These are phyloP conservation scores for Astropecten irregularis DNA, from an alignment of 53 echinoderm and acorn worm species.

Conservation along the genomic window DNA sequence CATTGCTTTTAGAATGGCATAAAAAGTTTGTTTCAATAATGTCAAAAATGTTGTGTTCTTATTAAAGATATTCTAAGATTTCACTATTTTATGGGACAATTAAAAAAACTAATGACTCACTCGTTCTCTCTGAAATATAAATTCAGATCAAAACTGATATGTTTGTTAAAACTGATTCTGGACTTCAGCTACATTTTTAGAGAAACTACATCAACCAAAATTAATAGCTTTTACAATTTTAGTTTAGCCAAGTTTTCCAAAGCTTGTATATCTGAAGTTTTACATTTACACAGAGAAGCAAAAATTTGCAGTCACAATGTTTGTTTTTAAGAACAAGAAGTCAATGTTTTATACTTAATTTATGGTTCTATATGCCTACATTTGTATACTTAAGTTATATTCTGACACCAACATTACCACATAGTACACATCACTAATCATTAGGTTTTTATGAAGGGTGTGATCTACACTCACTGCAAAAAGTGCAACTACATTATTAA, in stretches of 20 bases:
- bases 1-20: constrained; percentile 52
- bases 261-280: too few relatives aligned
- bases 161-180: neutral
- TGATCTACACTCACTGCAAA: constrained; percentile 3
- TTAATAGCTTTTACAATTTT: too few relatives aligned
- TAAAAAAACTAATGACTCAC: neutral
- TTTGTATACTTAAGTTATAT: too few relatives aligned
- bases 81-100: neutral
- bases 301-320: constrained; percentile 40
- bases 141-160: too few relatives aligned
- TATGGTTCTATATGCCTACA: constrained; percentile 2
- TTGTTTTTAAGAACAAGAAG: neutral
- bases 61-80: neutral
- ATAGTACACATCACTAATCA: neutral
- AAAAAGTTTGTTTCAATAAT: constrained; percentile 46
- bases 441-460: too few relatives aligned
- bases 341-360: neutral
- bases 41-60: neutral
- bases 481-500: neutral
- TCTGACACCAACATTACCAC: neutral
- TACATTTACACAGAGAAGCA: constrained; percentile 39
- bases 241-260: too few relatives aligned
- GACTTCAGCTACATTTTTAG: neutral
- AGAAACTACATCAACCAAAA: too few relatives aligned
- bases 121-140: neutral